Evolutionary conservation across 2,888 invertebrate species (phyloP).

Genomic region (Parnassius orleans): DNA sequence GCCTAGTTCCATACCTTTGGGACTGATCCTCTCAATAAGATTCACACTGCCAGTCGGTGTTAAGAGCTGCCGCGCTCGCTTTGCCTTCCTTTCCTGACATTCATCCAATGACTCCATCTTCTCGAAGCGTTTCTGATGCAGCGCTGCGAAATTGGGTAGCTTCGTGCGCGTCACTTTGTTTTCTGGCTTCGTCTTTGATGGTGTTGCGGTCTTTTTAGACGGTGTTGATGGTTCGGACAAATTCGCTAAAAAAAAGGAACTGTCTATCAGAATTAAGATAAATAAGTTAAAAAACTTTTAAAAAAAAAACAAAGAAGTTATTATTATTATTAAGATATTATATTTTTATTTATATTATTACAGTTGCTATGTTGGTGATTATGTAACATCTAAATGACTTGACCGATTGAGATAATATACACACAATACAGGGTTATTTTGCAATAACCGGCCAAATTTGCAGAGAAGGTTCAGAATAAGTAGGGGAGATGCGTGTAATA

Average conservation of each 20-base stretch:
- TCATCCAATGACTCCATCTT: conserved; percentile 86
- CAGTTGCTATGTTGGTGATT: too few species aligned
- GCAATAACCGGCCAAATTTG: too few species aligned
- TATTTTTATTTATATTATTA: too few species aligned
- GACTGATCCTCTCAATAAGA: conserved; percentile 51
- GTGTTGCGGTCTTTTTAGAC: conserved; percentile 40
- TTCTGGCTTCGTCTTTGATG: conserved; percentile 38
- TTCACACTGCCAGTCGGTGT: conserved; percentile 50
- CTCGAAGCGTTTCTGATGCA: conserved; percentile 83
- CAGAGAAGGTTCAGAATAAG: too few species aligned
- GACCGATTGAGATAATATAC: too few species aligned
- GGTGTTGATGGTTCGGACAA: conserved; percentile 42
- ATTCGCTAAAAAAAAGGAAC: conserved; percentile 45
- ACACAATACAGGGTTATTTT: too few species aligned
- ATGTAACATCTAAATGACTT: too few species aligned
- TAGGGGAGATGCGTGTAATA: too few species aligned
- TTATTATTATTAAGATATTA: too few species aligned
- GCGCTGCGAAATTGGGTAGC: conserved; percentile 85
- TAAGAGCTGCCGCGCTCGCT: conserved; percentile 66
- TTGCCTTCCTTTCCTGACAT: conserved; percentile 72
- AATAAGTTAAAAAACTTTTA: too few species aligned
- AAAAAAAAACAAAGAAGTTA: too few species aligned
- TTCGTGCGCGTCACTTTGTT: conserved; percentile 66
- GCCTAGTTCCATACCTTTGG: conserved; percentile 44
- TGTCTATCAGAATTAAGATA: too few species aligned